phyloP scores from a whole-genome alignment of 2,113 vertebrate genomes.

The Brevimyrus niger region DNA sequence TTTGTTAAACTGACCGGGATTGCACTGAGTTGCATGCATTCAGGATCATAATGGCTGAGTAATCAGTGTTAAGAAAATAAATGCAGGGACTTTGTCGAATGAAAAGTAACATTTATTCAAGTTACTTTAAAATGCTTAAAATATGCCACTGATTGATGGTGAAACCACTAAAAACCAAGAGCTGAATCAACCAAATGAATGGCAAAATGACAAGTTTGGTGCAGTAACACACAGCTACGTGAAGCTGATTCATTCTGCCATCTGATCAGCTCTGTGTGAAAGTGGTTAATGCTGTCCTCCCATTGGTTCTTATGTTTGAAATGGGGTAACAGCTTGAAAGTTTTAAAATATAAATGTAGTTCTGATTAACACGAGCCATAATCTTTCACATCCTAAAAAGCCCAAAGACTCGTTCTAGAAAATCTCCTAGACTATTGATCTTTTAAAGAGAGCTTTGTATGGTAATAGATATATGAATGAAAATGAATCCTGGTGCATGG shows the following conservation, averaged over 20 bases:
- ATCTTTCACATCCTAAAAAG: background rate
- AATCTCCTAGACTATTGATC: background rate
- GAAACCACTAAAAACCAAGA: background rate
- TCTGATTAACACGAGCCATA: background rate
- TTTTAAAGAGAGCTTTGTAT: background rate
- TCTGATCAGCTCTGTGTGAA: background rate
- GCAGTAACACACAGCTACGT: background rate
- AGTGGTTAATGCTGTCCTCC: background rate
- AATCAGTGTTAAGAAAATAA: background rate
- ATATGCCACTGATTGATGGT: background rate
- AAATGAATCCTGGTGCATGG: background rate
- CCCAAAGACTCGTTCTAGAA: background rate
- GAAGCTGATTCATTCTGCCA: background rate
- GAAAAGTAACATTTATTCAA: background rate
- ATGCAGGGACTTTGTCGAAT: background rate
- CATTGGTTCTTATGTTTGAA: background rate
- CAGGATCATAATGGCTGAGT: background rate
- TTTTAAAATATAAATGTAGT: background rate
- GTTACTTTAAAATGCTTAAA: background rate
- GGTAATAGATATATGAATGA: background rate
- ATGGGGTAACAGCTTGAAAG: background rate
- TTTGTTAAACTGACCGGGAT: background rate
- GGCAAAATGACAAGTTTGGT: background rate
- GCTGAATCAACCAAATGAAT: background rate
- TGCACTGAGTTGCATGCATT: background rate